Conservation (phyloP, 2,113 vertebrate genomes). For the Orthonyx spaldingii region DNA sequence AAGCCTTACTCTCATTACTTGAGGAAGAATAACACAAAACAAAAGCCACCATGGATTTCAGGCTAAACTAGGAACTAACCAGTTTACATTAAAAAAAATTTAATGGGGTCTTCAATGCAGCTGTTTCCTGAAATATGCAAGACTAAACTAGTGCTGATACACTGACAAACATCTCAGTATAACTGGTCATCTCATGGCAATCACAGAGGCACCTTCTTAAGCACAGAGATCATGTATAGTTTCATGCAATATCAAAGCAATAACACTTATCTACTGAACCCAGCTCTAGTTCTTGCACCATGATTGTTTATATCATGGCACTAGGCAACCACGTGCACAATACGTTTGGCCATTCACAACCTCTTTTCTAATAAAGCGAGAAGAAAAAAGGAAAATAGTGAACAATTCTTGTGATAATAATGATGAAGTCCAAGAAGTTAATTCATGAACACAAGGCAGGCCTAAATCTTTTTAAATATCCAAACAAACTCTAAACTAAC, state of each 20-base stretch:
- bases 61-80: background rate
- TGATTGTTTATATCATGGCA: background rate
- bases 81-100: background rate
- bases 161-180: background rate
- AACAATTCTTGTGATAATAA: background rate
- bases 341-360: background rate
- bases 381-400: background rate
- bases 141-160: background rate
- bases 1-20: background rate
- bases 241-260: background rate
- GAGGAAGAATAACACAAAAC: background rate
- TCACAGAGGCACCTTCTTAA: background rate
- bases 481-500: background rate
- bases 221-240: background rate
- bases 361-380: background rate
- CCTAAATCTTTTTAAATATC: background rate
- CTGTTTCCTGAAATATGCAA: background rate
- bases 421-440: background rate
- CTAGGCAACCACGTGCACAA: fast-evolving
- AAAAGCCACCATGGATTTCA: background rate
- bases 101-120: background rate
- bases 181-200: background rate
- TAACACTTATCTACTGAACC: background rate
- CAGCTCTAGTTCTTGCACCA: background rate
- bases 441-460: background rate